These are phyloP conservation scores for Acanthococcus lagerstroemiae DNA, from an alignment of 2,888 invertebrate genomes.

Conservation along the genomic window DNA sequence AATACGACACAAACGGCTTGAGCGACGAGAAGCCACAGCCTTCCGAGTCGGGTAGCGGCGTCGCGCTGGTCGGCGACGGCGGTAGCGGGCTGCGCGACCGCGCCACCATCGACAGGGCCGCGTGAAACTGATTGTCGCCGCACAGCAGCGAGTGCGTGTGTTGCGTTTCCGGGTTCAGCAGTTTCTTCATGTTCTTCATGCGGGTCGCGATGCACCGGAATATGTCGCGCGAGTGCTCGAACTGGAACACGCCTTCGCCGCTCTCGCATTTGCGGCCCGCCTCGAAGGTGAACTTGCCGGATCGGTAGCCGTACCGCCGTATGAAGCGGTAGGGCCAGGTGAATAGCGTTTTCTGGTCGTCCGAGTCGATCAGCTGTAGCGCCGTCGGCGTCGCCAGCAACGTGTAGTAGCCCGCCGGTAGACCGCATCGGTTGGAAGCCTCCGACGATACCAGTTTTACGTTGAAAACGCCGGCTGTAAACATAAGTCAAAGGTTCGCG, in stretches of 20 bases:
- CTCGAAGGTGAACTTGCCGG: constrained; percentile 78
- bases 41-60: constrained; percentile 44
- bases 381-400: constrained; percentile 64
- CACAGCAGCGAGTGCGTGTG: constrained; percentile 48
- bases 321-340: constrained; percentile 80
- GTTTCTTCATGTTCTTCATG: constrained; percentile 79
- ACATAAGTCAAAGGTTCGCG: no score
- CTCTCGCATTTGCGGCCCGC: constrained; percentile 78
- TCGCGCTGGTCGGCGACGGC: constrained; percentile 50
- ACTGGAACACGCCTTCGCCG: constrained; percentile 70
- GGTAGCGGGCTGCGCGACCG: constrained; percentile 72
- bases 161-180: constrained; percentile 55
- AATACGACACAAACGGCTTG: constrained; percentile 33
- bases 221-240: constrained; percentile 72
- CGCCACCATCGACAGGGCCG: constrained; percentile 66
- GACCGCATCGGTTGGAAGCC: constrained; percentile 63
- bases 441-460: constrained; percentile 68
- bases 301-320: constrained; percentile 71
- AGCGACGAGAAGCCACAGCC: constrained; percentile 37
- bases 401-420: constrained; percentile 61
- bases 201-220: constrained; percentile 69
- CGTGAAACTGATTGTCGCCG: constrained; percentile 64
- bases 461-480: constrained; percentile 54
- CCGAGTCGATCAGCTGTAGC: constrained; percentile 59
- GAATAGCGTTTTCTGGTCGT: constrained; percentile 50